A percentile compares a stretch with the other conserved stretches of the same genome.
These are phyloP conservation scores for Dichetophora obliterata DNA, from an alignment of 2,888 invertebrate species.

Conservation along the genomic window DNA sequence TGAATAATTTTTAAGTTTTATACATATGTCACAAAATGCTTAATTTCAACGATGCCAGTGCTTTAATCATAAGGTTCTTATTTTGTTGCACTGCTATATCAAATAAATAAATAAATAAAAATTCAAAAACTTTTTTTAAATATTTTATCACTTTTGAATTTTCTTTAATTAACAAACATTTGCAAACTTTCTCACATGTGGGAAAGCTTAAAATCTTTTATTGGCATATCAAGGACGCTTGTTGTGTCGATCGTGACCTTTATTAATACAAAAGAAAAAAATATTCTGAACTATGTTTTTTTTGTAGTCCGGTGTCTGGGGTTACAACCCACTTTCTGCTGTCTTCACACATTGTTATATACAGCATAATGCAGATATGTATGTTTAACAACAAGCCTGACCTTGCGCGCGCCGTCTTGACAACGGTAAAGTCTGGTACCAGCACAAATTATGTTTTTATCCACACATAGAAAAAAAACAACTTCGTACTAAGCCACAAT, in stretches of 20 bases:
- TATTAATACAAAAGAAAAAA: neutral
- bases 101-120: too few species aligned
- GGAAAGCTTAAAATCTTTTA: neutral
- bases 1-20: too few species aligned
- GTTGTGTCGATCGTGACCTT: neutral
- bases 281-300: neutral
- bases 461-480: neutral
- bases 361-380: neutral
- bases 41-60: too few species aligned
- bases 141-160: too few species aligned
- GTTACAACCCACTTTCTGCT: constrained; percentile 30
- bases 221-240: constrained; percentile 11
- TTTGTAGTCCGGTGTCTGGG: neutral
- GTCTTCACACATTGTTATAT: constrained; percentile 9
- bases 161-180: neutral
- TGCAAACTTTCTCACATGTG: neutral
- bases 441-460: constrained; percentile 11
- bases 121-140: too few species aligned
- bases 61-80: too few species aligned
- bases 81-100: too few species aligned
- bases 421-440: constrained; percentile 19
- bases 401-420: constrained; percentile 23
- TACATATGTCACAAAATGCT: too few species aligned
- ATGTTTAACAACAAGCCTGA: neutral
- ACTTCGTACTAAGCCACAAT: neutral